Conservation (phyloP, 1,140 invertebrate genomes). For the Reticulitermes speratus region DNA sequence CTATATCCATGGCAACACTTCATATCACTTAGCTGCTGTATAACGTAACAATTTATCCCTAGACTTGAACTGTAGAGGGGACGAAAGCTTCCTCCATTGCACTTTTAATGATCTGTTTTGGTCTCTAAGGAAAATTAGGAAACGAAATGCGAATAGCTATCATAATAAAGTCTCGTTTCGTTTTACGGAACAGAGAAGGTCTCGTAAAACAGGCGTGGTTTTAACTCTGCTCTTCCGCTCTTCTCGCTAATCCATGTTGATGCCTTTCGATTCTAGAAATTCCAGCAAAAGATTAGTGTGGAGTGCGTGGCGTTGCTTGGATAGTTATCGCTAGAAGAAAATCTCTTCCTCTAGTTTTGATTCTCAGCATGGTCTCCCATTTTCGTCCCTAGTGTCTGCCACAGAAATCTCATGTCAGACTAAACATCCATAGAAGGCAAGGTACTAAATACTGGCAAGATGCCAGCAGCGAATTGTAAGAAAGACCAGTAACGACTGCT, state of each 20-base stretch:
- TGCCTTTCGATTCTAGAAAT: background rate
- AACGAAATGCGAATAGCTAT: background rate
- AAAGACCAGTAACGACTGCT: too few relatives aligned
- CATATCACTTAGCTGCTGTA: too few relatives aligned
- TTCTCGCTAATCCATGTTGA: background rate
- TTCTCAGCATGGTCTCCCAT: background rate
- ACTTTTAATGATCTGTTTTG: background rate
- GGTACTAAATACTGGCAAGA: background rate
- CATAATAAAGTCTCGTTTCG: too few relatives aligned
- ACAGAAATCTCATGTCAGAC: background rate
- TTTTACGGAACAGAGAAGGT: background rate
- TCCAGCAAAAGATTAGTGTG: background rate
- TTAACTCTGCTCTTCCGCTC: background rate
- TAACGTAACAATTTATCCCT: too few relatives aligned
- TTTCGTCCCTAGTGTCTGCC: background rate
- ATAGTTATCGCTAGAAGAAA: slow-evolving; percentile 21
- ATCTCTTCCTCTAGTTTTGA: slow-evolving; percentile 1
- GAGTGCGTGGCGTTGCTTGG: background rate
- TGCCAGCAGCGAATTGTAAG: background rate
- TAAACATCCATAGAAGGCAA: background rate
- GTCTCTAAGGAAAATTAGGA: background rate
- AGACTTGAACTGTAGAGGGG: too few relatives aligned
- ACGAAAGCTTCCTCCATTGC: too few relatives aligned
- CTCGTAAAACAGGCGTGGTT: background rate
- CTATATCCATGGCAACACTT: too few relatives aligned